These are phyloP conservation scores for Leptarthrus brevirostris DNA, from an alignment of 2,888 invertebrate genomes.

Conservation along the genomic window DNA sequence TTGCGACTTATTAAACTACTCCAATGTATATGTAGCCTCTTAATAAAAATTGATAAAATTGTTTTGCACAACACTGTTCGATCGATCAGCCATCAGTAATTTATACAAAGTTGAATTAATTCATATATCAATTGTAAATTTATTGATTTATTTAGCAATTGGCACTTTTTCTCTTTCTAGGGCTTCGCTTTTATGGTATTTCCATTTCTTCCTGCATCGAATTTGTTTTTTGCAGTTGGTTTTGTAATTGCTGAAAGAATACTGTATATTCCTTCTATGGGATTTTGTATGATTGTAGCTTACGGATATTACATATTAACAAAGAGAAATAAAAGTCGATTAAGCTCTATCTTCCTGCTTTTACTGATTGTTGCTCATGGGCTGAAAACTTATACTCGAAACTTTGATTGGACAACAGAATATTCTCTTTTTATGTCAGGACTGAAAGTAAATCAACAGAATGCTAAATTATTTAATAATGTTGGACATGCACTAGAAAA, in stretches of 20 bases:
- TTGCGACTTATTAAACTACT: too few species aligned
- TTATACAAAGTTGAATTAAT: too few species aligned
- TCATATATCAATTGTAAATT: too few species aligned
- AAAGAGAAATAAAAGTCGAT: constrained; percentile 60
- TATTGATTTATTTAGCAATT: too few species aligned
- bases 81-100: too few species aligned
- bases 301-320: constrained; percentile 83
- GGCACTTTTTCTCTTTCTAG: too few species aligned
- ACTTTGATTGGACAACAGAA: constrained; percentile 94
- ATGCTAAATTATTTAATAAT: constrained; percentile 97
- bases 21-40: too few species aligned
- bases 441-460: constrained; percentile 81
- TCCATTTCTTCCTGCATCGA: constrained; percentile 95
- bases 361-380: constrained; percentile 82
- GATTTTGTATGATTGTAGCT: constrained; percentile 91
- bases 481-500: constrained; percentile 95
- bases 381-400: constrained; percentile 86
- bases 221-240: constrained; percentile 97
- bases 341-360: constrained; percentile 65
- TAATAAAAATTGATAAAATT: too few species aligned
- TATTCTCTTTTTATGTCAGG: constrained; percentile 95
- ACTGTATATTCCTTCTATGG: constrained; percentile 97
- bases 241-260: constrained; percentile 97
- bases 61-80: too few species aligned
- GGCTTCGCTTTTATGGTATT: constrained; percentile 87